Base-by-base conservation (phyloP, 2,113 vertebrate genomes). In the Narcine bancroftii region DNA sequence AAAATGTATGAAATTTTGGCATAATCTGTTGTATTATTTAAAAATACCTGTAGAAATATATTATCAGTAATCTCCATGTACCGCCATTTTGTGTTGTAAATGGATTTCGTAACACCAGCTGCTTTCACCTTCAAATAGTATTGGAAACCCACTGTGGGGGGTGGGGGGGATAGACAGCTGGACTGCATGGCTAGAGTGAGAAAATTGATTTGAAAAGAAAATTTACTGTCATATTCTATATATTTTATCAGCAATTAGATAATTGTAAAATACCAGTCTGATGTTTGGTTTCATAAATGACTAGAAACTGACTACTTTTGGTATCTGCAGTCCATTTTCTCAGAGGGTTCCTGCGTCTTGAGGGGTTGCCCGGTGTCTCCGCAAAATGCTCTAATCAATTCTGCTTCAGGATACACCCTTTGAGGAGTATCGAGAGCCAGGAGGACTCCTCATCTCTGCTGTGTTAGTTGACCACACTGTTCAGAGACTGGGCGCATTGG, bases 161-260 rank as follows among this genome's bases (percentile, higher is more conserved):
- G n/a, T n/a, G n/a, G n/a, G n/a, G n/a, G n/a, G n/a, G n/a, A 63
- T 6, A 87, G 53, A 63, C 53, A 60, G 81, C 15, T 87, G 81
- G 81, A 87, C 81, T 60, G 81, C 81, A 60, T 63, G 81, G 53
- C 81, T 87, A 53, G 60, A n/a, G 81, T 87, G 81, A 13, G 3
- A 33, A 66, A 71, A 91, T 91, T 39, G 45, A 33, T 91, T 91
- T 69, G 42, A 66, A 69, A 91, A 91, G 89, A 45, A 91, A 45
- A 45, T 69, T 91, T 69, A 47, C 89, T 69, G 81, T 87, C 81
- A 87, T 60, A 63, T 91, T 29, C 69, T 91, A 69, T 45, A 91
- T 91, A 69, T 91, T 66, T 91, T 91, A 91, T 71, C 89, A 91
- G 89, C 47, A 39, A 91, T 91, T 69, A 91, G 65, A 69, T 66